These are phyloP conservation scores for Drosophila nikananu DNA, from an alignment of 1,140 invertebrate species.

Conservation along the genomic window DNA sequence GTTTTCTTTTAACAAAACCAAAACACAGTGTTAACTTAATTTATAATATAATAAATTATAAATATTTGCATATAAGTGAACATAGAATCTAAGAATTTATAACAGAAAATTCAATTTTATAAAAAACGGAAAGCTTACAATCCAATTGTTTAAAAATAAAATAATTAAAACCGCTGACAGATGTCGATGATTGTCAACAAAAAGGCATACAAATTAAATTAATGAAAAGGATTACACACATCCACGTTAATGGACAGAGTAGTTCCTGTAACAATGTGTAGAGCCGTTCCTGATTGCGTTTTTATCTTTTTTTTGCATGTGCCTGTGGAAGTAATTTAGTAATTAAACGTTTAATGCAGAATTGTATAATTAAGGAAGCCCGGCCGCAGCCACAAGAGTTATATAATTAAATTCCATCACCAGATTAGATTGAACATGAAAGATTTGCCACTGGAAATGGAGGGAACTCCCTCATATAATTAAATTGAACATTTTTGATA, in stretches of 20 bases:
- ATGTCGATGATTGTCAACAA: conserved; percentile 12
- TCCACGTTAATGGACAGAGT: conserved; percentile 1
- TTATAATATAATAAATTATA: background rate
- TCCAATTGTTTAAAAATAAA: conserved; percentile 22
- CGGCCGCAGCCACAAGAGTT: background rate
- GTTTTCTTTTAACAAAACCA: background rate
- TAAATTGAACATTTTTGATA: conserved; percentile 11
- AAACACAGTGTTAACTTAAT: conserved; percentile 12
- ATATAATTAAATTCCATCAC: conserved; percentile 21
- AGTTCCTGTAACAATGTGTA: conserved; percentile 26
- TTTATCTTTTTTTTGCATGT: background rate
- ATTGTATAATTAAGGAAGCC: conserved; percentile 26
- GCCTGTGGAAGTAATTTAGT: conserved; percentile 10
- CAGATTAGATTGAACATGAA: conserved; percentile 2
- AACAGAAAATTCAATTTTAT: conserved; percentile 9
- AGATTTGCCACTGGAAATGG: background rate
- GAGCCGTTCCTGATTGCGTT: conserved; percentile 5
- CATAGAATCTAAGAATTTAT: background rate
- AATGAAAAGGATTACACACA: conserved; percentile 23
- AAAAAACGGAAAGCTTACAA: conserved; percentile 20
- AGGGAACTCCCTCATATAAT: background rate
- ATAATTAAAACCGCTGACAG: background rate
- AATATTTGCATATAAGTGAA: background rate
- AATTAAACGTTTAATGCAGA: conserved; percentile 24
- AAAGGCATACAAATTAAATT: conserved; percentile 9